Evolutionary conservation across 1,140 invertebrate species (phyloP).

Genomic region (Trissolcus basalis): DNA sequence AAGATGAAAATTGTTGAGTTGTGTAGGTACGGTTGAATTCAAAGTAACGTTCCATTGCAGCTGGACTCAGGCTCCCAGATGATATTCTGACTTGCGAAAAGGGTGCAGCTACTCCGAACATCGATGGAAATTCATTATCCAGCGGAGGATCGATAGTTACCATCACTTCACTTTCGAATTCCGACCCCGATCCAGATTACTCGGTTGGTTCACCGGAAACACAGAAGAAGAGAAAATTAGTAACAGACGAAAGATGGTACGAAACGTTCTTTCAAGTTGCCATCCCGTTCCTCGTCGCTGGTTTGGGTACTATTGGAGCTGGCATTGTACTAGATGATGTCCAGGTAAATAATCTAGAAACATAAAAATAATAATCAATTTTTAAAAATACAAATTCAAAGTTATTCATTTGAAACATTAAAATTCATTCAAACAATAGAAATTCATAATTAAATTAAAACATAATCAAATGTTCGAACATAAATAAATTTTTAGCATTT

Average conservation of each 20-base stretch:
- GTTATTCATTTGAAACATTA: no score
- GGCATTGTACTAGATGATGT: slow-evolving; percentile 90
- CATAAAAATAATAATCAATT: slow-evolving; percentile 4
- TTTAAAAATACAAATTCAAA: slow-evolving; percentile 3
- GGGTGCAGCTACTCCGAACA: slow-evolving; percentile 25
- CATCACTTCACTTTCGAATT: slow-evolving; percentile 64
- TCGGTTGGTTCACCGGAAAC: slow-evolving; percentile 21
- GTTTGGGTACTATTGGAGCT: slow-evolving; percentile 94
- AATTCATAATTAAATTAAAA: no score
- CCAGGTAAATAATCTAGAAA: slow-evolving; percentile 79
- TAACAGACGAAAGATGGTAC: slow-evolving; percentile 84
- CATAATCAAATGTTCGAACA: no score
- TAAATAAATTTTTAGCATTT: no score
- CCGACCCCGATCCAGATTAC: slow-evolving; percentile 66
- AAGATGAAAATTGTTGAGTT: no score
- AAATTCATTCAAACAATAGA: no score
- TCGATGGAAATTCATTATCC: slow-evolving; percentile 67
- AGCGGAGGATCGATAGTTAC: slow-evolving; percentile 71
- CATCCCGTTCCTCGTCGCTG: slow-evolving; percentile 96
- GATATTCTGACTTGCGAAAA: slow-evolving; percentile 17
- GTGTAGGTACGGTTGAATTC: no score
- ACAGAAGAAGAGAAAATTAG: slow-evolving; percentile 47
- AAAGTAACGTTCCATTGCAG: slow-evolving; percentile 44
- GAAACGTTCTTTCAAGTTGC: slow-evolving; percentile 89
- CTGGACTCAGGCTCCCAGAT: slow-evolving; percentile 59